Base-by-base conservation (phyloP, 2,113 vertebrate species). In the Chaetodon trifascialis region DNA sequence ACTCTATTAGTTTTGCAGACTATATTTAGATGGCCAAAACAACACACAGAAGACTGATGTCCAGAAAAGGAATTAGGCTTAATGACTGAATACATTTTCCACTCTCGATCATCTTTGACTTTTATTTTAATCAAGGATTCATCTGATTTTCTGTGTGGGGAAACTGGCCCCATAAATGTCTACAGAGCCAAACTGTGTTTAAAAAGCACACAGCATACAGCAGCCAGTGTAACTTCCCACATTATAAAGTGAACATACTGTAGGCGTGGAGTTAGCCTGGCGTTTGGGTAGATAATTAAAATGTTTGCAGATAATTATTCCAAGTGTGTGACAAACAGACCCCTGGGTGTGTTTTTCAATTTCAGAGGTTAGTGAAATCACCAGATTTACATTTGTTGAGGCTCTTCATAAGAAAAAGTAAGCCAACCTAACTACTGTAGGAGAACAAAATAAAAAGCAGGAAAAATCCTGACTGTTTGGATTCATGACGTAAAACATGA, bases 281-380 rank as follows among this genome's bases (percentile, higher is more conserved):
- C 47, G 23, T 64, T 25, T 42, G 46, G 38, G 30, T 62, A 49
- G 40, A 30, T 2, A 65, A 79, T 73, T 25, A 59, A 4, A 73
- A 40, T 34, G 72, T 59, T 66, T 73, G 71, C 17, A 54, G 54
- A 73, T 68, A 49, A 65, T 64, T 83, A 55, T 47, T 67, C 23
- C 51, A 36, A 79, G 68, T 62, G 30, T 44, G 46, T 68, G 55
- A 74, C 40, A 73, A 79, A 63, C 3, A 60, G 59, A 16, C 30
- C 7, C 69, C 30, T 38, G 38, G 70, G 46, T 62, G 19, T 34
- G 23, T 60, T 62, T 60, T 84, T 73, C 16, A 73, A 40, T 78
- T 78, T 60, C 58, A 70, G 49, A 82, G 49, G 65, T 70, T 38
- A 56, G 19, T 49, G 38, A 46, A 40, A 47, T 70, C 30, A 46